phyloP scores from a whole-genome alignment of 2,113 vertebrate genomes.

The Cyphomyrus discorhynchus region DNA sequence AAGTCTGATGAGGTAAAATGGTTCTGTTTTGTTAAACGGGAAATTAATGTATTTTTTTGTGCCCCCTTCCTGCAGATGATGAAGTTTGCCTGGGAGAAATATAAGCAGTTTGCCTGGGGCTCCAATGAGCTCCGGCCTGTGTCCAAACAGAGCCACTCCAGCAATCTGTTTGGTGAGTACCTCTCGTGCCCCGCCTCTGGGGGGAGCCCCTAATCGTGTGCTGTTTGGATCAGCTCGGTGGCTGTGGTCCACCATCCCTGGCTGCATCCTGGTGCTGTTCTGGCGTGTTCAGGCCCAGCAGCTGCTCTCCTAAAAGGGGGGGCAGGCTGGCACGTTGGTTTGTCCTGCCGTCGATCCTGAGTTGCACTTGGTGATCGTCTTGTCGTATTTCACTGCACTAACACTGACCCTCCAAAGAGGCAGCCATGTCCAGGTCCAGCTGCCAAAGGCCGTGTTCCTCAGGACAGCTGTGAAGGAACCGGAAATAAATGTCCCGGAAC shows the following conservation, averaged over 20 bases:
- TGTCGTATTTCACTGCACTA: neutral
- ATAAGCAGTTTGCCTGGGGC: slow-evolving; percentile 90
- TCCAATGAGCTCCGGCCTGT: slow-evolving; percentile 91
- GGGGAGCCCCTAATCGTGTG: neutral
- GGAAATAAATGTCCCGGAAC: neutral
- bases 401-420: neutral
- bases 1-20: neutral
- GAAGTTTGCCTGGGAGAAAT: slow-evolving; percentile 95
- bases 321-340: neutral
- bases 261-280: neutral
- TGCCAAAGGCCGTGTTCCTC: neutral
- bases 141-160: slow-evolving; percentile 94
- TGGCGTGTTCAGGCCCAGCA: neutral
- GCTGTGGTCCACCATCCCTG: slow-evolving; percentile 35
- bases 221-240: neutral
- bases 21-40: neutral
- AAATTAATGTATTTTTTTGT: neutral
- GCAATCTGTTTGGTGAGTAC: slow-evolving; percentile 96
- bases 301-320: neutral
- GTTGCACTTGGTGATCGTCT: neutral
- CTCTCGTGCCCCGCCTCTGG: neutral
- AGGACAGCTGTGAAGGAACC: neutral
- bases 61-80: slow-evolving; percentile 76
- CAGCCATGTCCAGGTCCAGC: neutral
- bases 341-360: neutral